Conservation (phyloP, 1,140 invertebrate species). For the Drosophila jambulina region DNA sequence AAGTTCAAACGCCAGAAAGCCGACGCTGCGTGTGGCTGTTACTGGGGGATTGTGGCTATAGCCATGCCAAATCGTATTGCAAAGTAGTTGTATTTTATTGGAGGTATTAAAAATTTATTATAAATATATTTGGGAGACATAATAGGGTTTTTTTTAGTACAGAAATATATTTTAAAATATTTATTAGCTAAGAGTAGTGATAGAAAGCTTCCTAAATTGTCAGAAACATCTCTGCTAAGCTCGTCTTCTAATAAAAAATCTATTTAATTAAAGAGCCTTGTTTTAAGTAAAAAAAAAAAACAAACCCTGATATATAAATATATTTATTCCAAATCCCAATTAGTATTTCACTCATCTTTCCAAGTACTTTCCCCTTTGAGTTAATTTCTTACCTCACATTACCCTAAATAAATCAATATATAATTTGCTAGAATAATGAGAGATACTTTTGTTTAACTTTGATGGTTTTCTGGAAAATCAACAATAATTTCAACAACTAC, state of each 20-base stretch:
- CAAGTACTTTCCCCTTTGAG: background rate
- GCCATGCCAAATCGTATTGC: background rate
- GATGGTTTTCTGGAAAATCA: conserved; percentile 12
- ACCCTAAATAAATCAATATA: conserved; percentile 23
- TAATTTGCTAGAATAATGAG: conserved; percentile 4
- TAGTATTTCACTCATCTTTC: background rate
- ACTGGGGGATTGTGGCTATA: background rate
- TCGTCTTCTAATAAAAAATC: background rate
- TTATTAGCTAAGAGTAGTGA: background rate
- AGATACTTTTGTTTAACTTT: conserved; percentile 35
- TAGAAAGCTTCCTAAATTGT: too few relatives aligned
- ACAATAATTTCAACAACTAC: background rate
- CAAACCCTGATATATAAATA: background rate
- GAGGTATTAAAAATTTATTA: background rate
- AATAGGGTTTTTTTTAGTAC: background rate
- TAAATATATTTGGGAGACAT: background rate
- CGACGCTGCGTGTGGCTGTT: conserved; percentile 73
- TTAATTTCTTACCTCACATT: background rate
- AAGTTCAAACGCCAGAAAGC: conserved; percentile 75
- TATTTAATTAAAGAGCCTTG: background rate
- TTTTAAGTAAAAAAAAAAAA: background rate
- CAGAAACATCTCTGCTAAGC: too few relatives aligned
- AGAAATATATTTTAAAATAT: background rate
- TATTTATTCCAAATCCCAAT: background rate
- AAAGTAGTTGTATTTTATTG: conserved; percentile 5